phyloP scores from a whole-genome alignment of 2,113 vertebrate species.

The Equus przewalskii region DNA sequence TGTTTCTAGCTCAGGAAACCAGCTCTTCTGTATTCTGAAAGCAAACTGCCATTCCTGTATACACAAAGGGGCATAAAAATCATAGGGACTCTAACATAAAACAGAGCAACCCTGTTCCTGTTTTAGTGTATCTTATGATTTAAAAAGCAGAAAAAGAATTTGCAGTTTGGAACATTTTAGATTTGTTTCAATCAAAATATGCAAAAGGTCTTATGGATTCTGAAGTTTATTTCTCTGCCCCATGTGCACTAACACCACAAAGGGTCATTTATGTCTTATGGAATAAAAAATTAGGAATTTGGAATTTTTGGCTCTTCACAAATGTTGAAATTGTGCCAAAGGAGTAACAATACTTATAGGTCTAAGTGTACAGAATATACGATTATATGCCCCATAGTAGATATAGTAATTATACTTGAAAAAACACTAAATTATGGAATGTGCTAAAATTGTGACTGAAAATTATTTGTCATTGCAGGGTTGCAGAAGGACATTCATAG shows the following conservation, averaged over 20 bases:
- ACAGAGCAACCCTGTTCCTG: neutral
- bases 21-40: slow-evolving; percentile 8
- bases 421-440: slow-evolving; percentile 3
- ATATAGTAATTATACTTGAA: neutral
- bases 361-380: neutral
- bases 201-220: neutral
- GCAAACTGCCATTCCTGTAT: neutral
- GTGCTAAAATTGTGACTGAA: neutral
- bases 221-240: neutral
- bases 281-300: slow-evolving; percentile 19
- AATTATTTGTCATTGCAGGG: neutral
- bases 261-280: neutral
- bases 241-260: neutral
- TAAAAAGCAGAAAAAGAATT: slow-evolving; percentile 67
- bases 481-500: neutral
- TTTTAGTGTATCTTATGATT: slow-evolving; percentile 17
- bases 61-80: neutral
- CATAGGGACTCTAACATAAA: neutral
- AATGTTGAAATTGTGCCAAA: slow-evolving; percentile 1
- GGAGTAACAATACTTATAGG: neutral
- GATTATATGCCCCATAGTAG: neutral
- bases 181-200: slow-evolving; percentile 42
- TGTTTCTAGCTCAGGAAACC: slow-evolving; percentile 26
- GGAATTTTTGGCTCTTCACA: neutral
- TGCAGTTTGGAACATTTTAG: slow-evolving; percentile 33